Evolutionary conservation across 2,113 vertebrate species (phyloP), one percentile per base, ranked within the genome.

Genomic region (Oreotrochilus melanogaster): DNA sequence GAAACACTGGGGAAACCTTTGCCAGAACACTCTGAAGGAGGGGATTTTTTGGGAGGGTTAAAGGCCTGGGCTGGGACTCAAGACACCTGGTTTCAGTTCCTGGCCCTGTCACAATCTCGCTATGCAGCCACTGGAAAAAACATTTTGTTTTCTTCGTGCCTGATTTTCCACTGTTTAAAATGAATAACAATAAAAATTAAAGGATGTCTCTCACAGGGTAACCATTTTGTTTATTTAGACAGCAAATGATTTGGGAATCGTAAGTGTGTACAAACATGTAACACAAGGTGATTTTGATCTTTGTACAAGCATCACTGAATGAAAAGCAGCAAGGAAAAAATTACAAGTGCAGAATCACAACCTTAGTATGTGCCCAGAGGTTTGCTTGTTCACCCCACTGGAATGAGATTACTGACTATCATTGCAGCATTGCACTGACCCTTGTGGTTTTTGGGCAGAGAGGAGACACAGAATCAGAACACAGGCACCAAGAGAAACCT

Each of bases 31-130:
- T 87, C 43, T 35, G 43, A 80, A 71, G 61, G 62, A 84, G 57
- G 19, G 15, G 47, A 23, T 71, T 93, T 92, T 87, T 95, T 95
- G 89, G 61, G 57, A 37, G 89, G 42, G 61, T 93, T 91, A 80
- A 95, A 89, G 84, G 85, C 47, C 89, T 82, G 89, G 96, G 21
- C 95, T 86, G 78, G 60, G 67, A 96, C 94, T 94, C 78, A 73
- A 91, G 93, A 94, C 91, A 96, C 91, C 89, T 89, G 89, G 94
- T 56, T 75, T 94, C 58, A 22, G 78, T 96, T 88, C 50, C 50
- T 94, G 93, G 92, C 87, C 71, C 51, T 94, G 81, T 78, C 25
- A 4, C 85, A 91, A 39, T 70, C 62, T 76, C 78, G 37, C 33
- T 96, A 78, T 54, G 84, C 62, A 91, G 78, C 5, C 71, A 93